Conservation (phyloP, 2,797 vertebrate genomes). For the Lacerta agilis region DNA sequence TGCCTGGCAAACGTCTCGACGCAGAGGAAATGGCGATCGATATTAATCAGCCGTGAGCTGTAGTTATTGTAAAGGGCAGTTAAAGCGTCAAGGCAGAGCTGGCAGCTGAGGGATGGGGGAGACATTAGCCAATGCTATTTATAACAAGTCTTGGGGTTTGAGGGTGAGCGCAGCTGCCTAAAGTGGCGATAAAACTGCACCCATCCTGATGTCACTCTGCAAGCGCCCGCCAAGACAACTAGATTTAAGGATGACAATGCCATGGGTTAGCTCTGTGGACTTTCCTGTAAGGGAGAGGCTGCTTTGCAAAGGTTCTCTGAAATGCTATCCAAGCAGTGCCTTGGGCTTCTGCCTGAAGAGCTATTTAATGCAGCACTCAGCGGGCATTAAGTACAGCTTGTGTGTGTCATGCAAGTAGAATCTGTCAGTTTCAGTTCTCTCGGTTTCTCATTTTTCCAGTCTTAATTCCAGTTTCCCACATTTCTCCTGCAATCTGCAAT, state of each 20-base stretch:
- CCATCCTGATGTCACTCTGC: constrained; percentile 27
- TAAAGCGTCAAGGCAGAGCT: constrained; percentile 32
- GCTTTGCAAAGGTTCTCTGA: constrained; percentile 51
- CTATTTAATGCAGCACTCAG: not conserved
- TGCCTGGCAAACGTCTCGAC: constrained; percentile 47
- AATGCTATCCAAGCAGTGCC: not conserved
- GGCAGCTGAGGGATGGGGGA: not conserved
- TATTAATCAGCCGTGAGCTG: constrained; percentile 52
- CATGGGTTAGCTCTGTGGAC: not conserved
- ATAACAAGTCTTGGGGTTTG: not conserved
- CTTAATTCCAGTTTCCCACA: too few relatives aligned
- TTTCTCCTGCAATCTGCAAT: too few relatives aligned
- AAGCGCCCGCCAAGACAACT: constrained; percentile 29
- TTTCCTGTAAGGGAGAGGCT: constrained; percentile 59
- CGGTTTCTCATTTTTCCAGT: too few relatives aligned
- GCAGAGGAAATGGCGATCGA: constrained; percentile 55
- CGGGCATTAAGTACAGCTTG: too few relatives aligned
- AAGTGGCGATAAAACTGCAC: constrained; percentile 42
- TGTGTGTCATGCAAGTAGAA: too few relatives aligned
- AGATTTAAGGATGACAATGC: constrained; percentile 37
- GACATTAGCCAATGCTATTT: constrained; percentile 30
- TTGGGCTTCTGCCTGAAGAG: not conserved
- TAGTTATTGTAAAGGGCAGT: constrained; percentile 43
- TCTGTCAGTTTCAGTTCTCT: too few relatives aligned
- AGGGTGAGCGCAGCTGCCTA: not conserved